A percentile compares a stretch with the other conserved stretches of the same genome.
Evolutionary conservation across 2,797 vertebrate species (phyloP).

Genomic region (Lutjanus argentimaculatus): DNA sequence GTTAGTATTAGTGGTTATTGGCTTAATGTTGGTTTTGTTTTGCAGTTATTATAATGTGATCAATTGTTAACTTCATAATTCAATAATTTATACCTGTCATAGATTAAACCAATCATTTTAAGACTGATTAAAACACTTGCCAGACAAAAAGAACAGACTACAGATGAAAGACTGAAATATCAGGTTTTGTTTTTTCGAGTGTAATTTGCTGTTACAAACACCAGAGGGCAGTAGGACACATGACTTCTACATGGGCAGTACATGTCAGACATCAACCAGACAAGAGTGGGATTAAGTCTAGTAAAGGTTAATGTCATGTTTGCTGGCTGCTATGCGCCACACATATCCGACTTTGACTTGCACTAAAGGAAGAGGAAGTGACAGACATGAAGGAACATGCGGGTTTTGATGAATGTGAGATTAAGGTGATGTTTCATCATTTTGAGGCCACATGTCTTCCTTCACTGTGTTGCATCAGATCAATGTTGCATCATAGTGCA

Average conservation of each 20-base stretch:
- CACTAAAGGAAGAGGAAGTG: conserved; percentile 17
- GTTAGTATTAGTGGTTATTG: too few relatives aligned
- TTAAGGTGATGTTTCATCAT: conserved; percentile 52
- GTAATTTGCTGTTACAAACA: conserved; percentile 32
- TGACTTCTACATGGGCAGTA: neutral
- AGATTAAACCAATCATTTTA: too few relatives aligned
- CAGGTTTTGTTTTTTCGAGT: neutral
- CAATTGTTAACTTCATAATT: too few relatives aligned
- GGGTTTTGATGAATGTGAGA: conserved; percentile 17
- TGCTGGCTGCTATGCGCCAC: neutral
- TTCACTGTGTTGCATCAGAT: conserved; percentile 66
- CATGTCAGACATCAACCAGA: neutral
- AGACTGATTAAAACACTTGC: too few relatives aligned
- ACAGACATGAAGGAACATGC: neutral
- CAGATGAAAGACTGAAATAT: too few relatives aligned
- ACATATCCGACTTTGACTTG: neutral
- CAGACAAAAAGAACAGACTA: too few relatives aligned
- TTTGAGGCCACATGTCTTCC: conserved; percentile 8
- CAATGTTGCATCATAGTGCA: conserved; percentile 49
- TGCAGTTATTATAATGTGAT: too few relatives aligned
- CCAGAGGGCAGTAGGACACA: conserved; percentile 62
- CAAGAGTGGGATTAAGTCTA: neutral
- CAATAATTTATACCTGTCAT: too few relatives aligned
- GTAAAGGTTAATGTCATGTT: neutral
- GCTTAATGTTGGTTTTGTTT: too few relatives aligned